Conservation (phyloP, 2,113 vertebrate genomes). For the Nothocercus nigrocapillus region DNA sequence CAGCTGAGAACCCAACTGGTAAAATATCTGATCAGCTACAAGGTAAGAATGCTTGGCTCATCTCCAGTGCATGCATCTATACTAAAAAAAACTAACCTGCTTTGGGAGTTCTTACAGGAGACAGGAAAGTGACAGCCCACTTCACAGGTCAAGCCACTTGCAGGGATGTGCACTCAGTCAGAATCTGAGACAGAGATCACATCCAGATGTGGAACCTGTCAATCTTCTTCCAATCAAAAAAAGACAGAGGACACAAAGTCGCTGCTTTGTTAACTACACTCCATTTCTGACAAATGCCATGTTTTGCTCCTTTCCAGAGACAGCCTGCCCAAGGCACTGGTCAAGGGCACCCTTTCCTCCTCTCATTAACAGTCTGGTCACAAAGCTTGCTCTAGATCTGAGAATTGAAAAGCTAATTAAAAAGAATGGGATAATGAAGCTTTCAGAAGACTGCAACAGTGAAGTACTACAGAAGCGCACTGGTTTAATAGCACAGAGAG, state of each 20-base stretch:
- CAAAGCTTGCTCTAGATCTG: background rate
- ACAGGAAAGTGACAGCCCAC: background rate
- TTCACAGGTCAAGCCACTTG: background rate
- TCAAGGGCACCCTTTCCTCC: background rate
- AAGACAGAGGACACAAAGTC: background rate
- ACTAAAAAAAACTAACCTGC: background rate
- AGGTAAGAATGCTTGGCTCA: rapidly evolving
- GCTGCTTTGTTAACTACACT: background rate
- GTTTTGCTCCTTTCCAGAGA: background rate
- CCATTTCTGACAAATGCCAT: background rate
- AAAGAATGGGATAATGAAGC: background rate
- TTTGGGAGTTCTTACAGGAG: background rate
- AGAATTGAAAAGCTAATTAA: background rate
- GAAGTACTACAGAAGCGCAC: background rate
- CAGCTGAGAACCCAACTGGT: background rate
- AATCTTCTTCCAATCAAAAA: background rate
- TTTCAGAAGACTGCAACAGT: background rate
- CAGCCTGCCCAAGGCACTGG: background rate
- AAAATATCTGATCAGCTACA: background rate
- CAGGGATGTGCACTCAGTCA: rapidly evolving
- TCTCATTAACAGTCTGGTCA: background rate
- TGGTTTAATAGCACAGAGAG: background rate
- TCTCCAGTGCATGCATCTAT: rapidly evolving
- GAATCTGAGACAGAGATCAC: background rate
- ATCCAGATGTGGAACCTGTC: background rate